These are phyloP conservation scores for Hyperoplus immaculatus DNA, from an alignment of 2,797 vertebrate species.

Conservation along the genomic window DNA sequence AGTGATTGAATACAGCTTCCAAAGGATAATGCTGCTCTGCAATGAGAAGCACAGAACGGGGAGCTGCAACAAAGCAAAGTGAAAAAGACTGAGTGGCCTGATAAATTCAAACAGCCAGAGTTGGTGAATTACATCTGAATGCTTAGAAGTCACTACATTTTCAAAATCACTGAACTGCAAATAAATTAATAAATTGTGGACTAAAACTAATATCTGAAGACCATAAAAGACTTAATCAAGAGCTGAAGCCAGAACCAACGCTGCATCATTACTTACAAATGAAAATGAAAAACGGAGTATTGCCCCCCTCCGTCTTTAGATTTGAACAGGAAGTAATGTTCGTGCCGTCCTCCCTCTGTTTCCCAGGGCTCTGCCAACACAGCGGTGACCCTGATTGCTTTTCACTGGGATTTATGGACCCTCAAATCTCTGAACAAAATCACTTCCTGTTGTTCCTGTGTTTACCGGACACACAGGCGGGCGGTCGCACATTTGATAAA, in stretches of 20 bases:
- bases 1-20: background rate
- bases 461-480: slow-evolving; percentile 75
- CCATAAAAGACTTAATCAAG: background rate
- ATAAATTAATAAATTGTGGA: background rate
- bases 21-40: background rate
- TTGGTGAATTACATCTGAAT: background rate
- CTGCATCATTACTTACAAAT: background rate
- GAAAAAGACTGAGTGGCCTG: too few species aligned
- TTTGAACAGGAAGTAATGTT: slow-evolving; percentile 55
- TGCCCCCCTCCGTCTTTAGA: slow-evolving; percentile 21
- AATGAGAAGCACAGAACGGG: background rate
- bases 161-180: background rate
- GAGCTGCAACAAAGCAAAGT: background rate
- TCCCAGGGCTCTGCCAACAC: slow-evolving; percentile 44
- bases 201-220: background rate
- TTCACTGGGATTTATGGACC: slow-evolving; percentile 75
- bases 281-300: background rate
- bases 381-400: slow-evolving; percentile 36
- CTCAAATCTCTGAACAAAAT: slow-evolving; percentile 65
- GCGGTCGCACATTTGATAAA: slow-evolving; percentile 65
- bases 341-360: slow-evolving; percentile 55
- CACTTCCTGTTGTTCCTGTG: slow-evolving; percentile 82
- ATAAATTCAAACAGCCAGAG: background rate
- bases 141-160: background rate
- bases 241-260: background rate